Evolutionary conservation across 2,888 invertebrate species (phyloP), one percentile per base, ranked within the genome.

Genomic region (Drosophila pegasa): DNA sequence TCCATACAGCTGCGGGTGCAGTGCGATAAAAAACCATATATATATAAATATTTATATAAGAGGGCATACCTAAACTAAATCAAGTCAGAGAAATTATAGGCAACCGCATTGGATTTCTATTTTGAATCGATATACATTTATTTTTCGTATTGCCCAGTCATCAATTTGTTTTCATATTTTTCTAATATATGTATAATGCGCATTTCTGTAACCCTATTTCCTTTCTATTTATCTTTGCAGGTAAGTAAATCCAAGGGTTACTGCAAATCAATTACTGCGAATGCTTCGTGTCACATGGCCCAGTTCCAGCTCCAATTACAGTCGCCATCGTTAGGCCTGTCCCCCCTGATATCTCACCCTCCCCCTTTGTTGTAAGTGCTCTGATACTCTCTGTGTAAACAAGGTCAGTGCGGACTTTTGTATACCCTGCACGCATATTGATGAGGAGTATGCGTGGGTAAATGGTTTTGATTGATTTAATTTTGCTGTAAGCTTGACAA

Each of bases 271-370:
- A 64, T 76, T 66, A 61, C 66, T 62, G 64, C 82, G 81, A 70
- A 68, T 78, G 78, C 66, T 38, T 57, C 47, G 64, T 85, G 78
- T 87, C 82, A 78, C 79, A 78, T 85, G 82, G 73, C 82, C 86
- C 82, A 78, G 76, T 75, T 82, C 62, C 58, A 68, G 68, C 52
- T 78, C 43, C 62, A 57, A 48, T 67, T 59, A 47, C 43, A 40
- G 52, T 56, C 54, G 16, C 56, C 29, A 22, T 43, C 18, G 38
- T 47, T 29, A 54, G 16, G 51, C 18, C 14, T 14, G 2, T n/a
- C 10, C 22, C 4, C 25, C 16, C 50, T 22, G 12, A 50, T 45
- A 43, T 37, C 27, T 52, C 58, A 16, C 55, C n/a, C 12, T 9
- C 14, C 12, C 41, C n/a, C 20, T 8, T n/a, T 9, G 38, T 27